Base-by-base conservation (phyloP, 2,113 vertebrate species). In the Shinisaurus crocodilurus region DNA sequence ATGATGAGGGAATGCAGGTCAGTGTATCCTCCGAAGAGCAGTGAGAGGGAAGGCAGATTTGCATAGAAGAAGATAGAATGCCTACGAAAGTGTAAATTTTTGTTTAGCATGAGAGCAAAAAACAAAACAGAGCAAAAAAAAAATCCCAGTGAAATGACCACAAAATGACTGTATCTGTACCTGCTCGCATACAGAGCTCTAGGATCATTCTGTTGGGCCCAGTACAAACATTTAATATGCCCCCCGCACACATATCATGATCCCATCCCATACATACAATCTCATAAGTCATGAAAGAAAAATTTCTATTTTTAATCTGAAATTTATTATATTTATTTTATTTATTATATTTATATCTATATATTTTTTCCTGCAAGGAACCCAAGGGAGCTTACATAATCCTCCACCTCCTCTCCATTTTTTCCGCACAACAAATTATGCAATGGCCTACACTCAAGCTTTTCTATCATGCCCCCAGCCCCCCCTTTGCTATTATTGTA, bases 151-250 rank as follows among this genome's bases (percentile, higher is more conserved):
- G 18, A 10, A 87, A 8, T 92, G 89, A 86, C 45, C 0, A 50
- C 91, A 92, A 90, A 90, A 32, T 69, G 27, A 34, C 2, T 90
- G 67, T 89, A 0, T 76, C 72, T 85, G 40, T 43, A 75, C 10
- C 89, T 87, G 12, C 80, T 16, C 83, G 7, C n/a, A 34, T 87
- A 7, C 72, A 74, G 72, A 63, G 60, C 60, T 20, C 20, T 12
- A 63, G 60, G 60, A 63, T 63, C 3, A 63, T 63, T 63, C 60
- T 63, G 60, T 23, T 63, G 16, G 60, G 9, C 50, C 50, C 20
- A 23, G 60, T 63, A 80, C 7, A 80, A 18, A 54, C 32, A 32
- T 80, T 32, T 54, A 54, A 54, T 34, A 1, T 80, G 45, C 32
- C 77, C 50, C 37, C 12, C 54, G 29, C 16, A 50, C 34, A 80